Evolutionary conservation across 1,140 invertebrate species (phyloP), one percentile per base, ranked within the genome.

Genomic region (Trinorchestia longiramus): DNA sequence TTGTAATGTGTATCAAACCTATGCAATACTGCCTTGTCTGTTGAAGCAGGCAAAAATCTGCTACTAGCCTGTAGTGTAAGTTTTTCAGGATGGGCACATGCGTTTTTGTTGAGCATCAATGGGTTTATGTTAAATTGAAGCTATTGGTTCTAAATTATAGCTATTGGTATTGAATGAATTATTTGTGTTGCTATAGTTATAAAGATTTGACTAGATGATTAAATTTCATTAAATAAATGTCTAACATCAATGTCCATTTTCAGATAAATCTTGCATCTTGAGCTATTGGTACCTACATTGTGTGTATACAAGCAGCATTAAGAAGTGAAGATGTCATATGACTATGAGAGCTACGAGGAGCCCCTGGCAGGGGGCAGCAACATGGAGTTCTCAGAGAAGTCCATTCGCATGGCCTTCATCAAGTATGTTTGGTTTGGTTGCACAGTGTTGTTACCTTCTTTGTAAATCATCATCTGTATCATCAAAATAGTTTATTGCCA

Each of bases 321-420:
- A 15, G 62, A 15, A 77, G 62, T 36, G 28, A 77, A 36, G 62
- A 96, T 96, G 96, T 96, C 96, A 44, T 96, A 96, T 90, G 96
- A 96, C 91, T 96, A 96, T 47, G 96, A 96, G 88, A 96, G 95
- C 11, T 96, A 96, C 88, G 96, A 90, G 90, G 96, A 96, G 62
- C 96, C 96, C 90, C 62, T 96, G 36, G 95, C 96, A 41, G 95
- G 95, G 53, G 94, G 87, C 42, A 91, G 91, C 43, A 96, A 96
- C 95, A 96, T 96, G 96, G 95, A 96, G 95, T 96, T 96, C 44
- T 96, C 96, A 42, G 96, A 96, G 77, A 96, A 96, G 62, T 96
- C 96, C 40, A 96, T 96, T 62, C 77, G 96, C 43, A 96, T 96
- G 96, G 96, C 96, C 44, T 96, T 96, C 87, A 96, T 96, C 42